Evolutionary conservation across 2,888 invertebrate genomes (phyloP).

Genomic region (Cephus sareptanus): DNA sequence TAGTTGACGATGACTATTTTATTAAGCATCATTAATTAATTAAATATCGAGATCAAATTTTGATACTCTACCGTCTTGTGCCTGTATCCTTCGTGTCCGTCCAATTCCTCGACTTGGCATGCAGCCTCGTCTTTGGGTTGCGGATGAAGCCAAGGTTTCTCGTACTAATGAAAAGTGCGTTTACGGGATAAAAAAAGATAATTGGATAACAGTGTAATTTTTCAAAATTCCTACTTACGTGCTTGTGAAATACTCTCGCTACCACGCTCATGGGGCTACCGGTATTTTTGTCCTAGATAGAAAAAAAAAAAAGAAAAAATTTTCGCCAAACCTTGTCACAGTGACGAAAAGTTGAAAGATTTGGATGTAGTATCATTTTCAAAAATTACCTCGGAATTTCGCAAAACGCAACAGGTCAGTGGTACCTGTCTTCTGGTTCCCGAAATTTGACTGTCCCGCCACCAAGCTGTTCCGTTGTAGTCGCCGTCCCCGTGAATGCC

Average conservation of each 20-base stretch:
- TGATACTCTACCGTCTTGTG: conserved; percentile 53
- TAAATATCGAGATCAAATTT: not conserved
- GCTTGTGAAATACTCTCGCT: conserved; percentile 58
- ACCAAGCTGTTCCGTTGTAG: conserved; percentile 65
- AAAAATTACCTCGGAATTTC: conserved; percentile 51
- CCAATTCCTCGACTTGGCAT: conserved; percentile 49
- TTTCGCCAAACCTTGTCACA: no score
- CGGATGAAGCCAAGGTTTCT: conserved; percentile 60
- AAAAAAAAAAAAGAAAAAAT: not conserved
- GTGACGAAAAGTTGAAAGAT: not conserved
- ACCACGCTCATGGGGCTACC: conserved; percentile 64
- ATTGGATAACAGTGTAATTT: no score
- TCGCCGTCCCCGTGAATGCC: conserved; percentile 63
- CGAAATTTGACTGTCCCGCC: conserved; percentile 57
- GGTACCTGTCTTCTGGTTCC: conserved; percentile 57
- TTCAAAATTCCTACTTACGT: conserved; percentile 47
- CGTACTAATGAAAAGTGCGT: conserved; percentile 43
- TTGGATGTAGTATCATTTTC: rapidly evolving
- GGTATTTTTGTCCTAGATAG: conserved; percentile 54
- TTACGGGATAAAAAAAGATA: not conserved
- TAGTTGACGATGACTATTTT: no score
- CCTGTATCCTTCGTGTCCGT: conserved; percentile 54
- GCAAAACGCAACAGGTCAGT: conserved; percentile 61
- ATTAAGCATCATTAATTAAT: not conserved
- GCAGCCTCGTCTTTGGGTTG: conserved; percentile 55